Percentiles rank a stretch among this genome's conserved stretches.
These are phyloP conservation scores for Margarornis squamiger DNA, from an alignment of 2,797 vertebrate genomes.

Conservation along the genomic window DNA sequence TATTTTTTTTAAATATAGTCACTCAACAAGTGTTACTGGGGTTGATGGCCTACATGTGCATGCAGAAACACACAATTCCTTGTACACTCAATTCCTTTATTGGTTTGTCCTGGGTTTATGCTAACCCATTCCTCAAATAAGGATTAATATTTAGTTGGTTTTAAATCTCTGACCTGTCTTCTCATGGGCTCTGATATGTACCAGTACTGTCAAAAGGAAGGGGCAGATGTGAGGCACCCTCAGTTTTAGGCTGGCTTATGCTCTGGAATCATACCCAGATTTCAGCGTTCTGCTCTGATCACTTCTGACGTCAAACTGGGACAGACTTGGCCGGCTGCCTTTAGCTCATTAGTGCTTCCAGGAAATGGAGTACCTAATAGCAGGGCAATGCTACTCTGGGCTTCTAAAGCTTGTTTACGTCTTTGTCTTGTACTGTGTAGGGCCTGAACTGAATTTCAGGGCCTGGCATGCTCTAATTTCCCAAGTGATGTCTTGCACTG, in stretches of 20 bases:
- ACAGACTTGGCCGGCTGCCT: constrained; percentile 36
- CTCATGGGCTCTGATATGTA: not conserved
- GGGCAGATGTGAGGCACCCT: not conserved
- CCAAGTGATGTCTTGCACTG: not conserved
- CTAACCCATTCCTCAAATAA: not conserved
- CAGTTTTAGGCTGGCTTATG: not conserved
- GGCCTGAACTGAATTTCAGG: not conserved
- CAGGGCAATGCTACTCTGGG: not conserved
- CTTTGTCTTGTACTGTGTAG: not conserved
- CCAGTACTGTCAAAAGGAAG: not conserved
- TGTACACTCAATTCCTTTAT: not conserved
- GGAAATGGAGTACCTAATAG: constrained; percentile 21
- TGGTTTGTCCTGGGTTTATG: not conserved
- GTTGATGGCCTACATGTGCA: accelerated
- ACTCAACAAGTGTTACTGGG: not conserved
- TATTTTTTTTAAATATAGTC: not conserved
- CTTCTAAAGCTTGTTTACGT: not conserved
- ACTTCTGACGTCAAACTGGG: constrained; percentile 2
- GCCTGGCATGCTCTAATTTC: not conserved
- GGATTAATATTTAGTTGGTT: not conserved
- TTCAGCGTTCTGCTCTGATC: not conserved
- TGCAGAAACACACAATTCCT: not conserved
- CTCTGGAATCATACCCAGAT: constrained; percentile 4
- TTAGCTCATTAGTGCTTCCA: constrained; percentile 55
- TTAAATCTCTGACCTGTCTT: not conserved